Base-by-base conservation (phyloP, 2,113 vertebrate genomes). In the Megalops atlanticus region DNA sequence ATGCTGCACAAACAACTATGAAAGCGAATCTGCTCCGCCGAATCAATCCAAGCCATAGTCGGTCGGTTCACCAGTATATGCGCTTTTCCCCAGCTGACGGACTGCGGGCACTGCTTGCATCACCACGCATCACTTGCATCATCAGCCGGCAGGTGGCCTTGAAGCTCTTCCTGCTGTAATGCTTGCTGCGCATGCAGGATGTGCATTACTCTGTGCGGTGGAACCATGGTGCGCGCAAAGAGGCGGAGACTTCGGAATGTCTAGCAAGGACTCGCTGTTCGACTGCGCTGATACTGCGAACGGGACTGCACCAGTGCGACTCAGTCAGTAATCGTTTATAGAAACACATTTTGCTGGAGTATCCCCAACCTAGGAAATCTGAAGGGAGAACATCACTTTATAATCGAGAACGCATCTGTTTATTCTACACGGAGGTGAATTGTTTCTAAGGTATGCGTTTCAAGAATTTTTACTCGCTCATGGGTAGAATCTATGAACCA, bases 171-270 rank as follows among this genome's bases (percentile, higher is more conserved):
- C 31, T 64, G 31, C 31, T 64, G 7, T 7, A n/a, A 64, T 24
- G 58, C 58, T 8, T 24, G 58, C 58, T 8, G 8, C n/a, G 1
- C 39, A 45, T 45, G 21, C 6, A 16, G 24, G 38, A n/a, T 31
- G 69, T 39, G 41, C n/a, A n/a, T n/a, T n/a, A 16, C 24, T n/a
- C 8, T 15, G 64, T 27, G n/a, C 31, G 8, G 16, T 6, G 10
- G 11, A 47, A 71, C 15, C n/a, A n/a, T 35, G 72, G 47, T 35
- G 70, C 79, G 71, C 36, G 14, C 45, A 5, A 73, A 52, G 79
- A 74, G 79, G 79, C 79, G 79, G 79, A 14, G 79, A 80, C 79
- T 80, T n/a, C 41, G 24, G 31, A 39, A 4, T 38, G 12, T 10
- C 18, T 10, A 35, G 15, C 35, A 74, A 38, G 71, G 70, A 58